phyloP scores from a whole-genome alignment of 2,888 invertebrate species.

The Sinodicranocentrus sp. region DNA sequence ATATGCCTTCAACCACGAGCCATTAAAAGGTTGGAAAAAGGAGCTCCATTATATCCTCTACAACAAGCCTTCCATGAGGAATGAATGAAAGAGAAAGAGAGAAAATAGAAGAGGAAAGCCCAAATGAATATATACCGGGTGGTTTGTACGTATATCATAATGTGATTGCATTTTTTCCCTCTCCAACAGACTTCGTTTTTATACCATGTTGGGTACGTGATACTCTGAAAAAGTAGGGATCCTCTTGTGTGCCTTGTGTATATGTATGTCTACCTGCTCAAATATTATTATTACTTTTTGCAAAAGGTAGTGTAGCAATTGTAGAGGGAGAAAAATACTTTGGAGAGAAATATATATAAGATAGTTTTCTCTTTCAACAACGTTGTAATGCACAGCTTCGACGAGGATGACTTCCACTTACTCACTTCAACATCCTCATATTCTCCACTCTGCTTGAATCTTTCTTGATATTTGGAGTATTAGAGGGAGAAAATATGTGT shows the following conservation, averaged over 20 bases:
- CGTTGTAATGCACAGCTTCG: conserved; percentile 41
- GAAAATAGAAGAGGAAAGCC: background rate
- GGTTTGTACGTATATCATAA: conserved; percentile 39
- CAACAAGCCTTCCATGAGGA: conserved; percentile 27
- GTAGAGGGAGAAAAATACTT: conserved; percentile 7
- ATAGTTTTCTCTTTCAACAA: conserved; percentile 56
- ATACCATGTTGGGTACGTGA: no score
- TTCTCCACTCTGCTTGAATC: no score
- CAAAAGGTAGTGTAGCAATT: background rate
- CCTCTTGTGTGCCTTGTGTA: no score
- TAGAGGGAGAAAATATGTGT: no score
- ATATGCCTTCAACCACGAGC: conserved; percentile 38
- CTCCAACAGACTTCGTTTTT: no score
- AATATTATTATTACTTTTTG: background rate
- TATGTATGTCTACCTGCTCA: conserved; percentile 44
- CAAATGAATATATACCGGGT: background rate
- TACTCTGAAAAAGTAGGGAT: no score
- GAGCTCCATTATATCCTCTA: background rate
- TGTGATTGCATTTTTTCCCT: conserved; percentile 46
- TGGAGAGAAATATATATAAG: conserved; percentile 31
- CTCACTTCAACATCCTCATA: background rate
- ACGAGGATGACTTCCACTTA: background rate
- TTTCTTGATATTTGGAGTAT: no score
- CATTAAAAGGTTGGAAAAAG: conserved; percentile 20
- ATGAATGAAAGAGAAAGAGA: background rate